phyloP scores from a whole-genome alignment of 2,113 vertebrate species.

The Camarhynchus parvulus region DNA sequence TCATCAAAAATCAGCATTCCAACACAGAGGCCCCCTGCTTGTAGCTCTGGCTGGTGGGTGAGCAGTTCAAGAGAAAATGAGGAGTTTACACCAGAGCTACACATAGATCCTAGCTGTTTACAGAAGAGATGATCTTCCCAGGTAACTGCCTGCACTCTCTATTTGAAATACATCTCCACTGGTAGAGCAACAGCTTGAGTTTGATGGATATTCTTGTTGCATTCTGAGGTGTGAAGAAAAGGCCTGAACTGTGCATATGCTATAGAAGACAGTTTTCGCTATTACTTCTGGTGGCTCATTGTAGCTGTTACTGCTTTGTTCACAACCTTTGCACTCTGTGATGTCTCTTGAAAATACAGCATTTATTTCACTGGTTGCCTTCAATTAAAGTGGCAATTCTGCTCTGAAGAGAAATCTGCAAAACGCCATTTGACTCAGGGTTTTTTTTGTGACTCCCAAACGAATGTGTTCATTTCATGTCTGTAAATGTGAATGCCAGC shows the following conservation, averaged over 20 bases:
- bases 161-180: conserved; percentile 64
- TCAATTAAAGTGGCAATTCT: conserved; percentile 53
- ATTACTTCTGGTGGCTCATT: conserved; percentile 69
- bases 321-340: conserved; percentile 67
- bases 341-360: conserved; percentile 66
- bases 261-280: conserved; percentile 73
- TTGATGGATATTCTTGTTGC: conserved; percentile 75
- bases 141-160: conserved; percentile 51
- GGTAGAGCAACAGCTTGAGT: conserved; percentile 75
- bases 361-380: conserved; percentile 51
- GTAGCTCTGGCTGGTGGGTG: not conserved
- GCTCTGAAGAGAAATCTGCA: conserved; percentile 41
- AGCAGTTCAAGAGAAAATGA: conserved; percentile 50
- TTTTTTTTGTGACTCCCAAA: not conserved
- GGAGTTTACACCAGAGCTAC: not conserved
- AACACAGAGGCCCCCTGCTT: not conserved
- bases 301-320: conserved; percentile 76
- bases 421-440: conserved; percentile 38
- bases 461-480: not conserved
- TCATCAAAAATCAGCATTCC: not conserved
- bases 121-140: conserved; percentile 43
- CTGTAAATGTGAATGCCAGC: not conserved
- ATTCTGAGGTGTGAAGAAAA: conserved; percentile 77
- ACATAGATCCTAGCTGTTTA: not conserved
- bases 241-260: conserved; percentile 78